Conservation (phyloP, 2,113 vertebrate genomes). For the Archocentrus centrarchus region DNA sequence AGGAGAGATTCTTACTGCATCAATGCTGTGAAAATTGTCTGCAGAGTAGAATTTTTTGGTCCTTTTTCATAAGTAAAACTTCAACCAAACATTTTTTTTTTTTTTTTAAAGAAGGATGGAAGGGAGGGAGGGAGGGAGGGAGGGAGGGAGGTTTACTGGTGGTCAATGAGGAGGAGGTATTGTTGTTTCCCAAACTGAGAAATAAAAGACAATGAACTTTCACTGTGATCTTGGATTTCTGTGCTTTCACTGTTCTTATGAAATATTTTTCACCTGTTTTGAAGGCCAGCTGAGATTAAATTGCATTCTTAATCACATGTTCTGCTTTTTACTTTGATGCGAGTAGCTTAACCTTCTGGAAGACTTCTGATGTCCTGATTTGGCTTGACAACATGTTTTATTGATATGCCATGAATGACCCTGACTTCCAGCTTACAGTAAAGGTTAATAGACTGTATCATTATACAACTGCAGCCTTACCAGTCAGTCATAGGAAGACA, state of each 20-base stretch:
- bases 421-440: too few relatives aligned
- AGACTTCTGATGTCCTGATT: not conserved
- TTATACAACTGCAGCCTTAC: too few relatives aligned
- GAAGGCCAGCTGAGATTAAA: not conserved
- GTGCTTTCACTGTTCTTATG: not conserved
- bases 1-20: slow-evolving; percentile 15
- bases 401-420: not conserved
- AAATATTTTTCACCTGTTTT: not conserved
- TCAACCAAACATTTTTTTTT: not conserved
- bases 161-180: not conserved
- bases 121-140: not conserved
- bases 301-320: not conserved
- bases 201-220: not conserved
- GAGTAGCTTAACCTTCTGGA: not conserved
- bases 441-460: too few relatives aligned
- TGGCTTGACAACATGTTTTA: not conserved
- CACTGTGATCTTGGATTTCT: not conserved
- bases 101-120: not conserved
- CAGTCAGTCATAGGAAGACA: too few relatives aligned
- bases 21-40: not conserved
- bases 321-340: not conserved
- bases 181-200: not conserved
- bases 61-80: not conserved
- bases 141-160: not conserved
- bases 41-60: not conserved